These are phyloP conservation scores for Phragmatobia fuliginosa DNA, from an alignment of 2,888 invertebrate species.

Conservation along the genomic window DNA sequence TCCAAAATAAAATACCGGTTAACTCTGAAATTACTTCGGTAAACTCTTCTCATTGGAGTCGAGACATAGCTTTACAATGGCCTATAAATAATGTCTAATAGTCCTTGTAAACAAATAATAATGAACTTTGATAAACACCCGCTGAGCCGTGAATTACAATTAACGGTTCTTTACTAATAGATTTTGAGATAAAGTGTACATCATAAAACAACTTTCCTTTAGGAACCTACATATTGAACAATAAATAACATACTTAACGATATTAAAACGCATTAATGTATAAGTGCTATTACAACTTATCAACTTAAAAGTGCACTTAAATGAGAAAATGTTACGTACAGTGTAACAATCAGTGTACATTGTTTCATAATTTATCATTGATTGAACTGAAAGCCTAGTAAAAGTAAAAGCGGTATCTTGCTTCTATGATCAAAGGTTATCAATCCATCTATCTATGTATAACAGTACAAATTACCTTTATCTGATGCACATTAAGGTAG, in stretches of 20 bases:
- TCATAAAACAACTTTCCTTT: background rate
- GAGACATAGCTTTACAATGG: too few relatives aligned
- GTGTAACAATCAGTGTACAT: background rate
- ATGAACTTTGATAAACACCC: background rate
- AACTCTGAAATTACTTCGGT: too few relatives aligned
- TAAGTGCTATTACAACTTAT: background rate
- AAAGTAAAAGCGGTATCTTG: constrained; percentile 30
- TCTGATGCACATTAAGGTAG: constrained; percentile 40
- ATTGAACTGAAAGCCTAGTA: constrained; percentile 14
- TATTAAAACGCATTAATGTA: background rate
- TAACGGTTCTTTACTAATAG: background rate
- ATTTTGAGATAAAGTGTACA: background rate
- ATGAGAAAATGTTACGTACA: background rate
- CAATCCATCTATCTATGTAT: constrained; percentile 40
- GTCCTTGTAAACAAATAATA: background rate
- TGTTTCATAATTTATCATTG: constrained; percentile 9
- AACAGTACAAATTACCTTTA: constrained; percentile 45
- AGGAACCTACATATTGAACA: background rate
- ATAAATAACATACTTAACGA: background rate
- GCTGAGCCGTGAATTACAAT: background rate
- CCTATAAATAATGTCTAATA: too few relatives aligned
- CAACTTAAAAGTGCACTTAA: background rate
- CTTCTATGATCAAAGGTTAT: constrained; percentile 41
- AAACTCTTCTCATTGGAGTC: too few relatives aligned
- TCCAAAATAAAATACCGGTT: too few relatives aligned